A percentile compares a stretch with the other conserved stretches of the same genome.
Evolutionary conservation across 2,113 vertebrate genomes (phyloP).

Genomic region (Athene noctua): DNA sequence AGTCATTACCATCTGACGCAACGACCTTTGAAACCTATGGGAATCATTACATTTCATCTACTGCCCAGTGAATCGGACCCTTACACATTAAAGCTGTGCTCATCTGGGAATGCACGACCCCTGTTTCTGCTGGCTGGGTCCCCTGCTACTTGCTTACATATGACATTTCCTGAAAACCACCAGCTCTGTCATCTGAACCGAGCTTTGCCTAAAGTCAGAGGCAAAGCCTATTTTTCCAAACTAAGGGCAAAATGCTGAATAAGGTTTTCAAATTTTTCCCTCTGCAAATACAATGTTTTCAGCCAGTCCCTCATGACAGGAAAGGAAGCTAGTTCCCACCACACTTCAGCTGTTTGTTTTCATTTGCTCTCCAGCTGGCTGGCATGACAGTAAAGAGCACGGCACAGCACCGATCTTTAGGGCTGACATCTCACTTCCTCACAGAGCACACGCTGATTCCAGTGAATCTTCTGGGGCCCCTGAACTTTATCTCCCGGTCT

Average conservation of each 20-base stretch:
- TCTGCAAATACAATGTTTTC: background rate
- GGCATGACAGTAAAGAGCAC: background rate
- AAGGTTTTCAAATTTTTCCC: background rate
- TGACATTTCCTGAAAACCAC: background rate
- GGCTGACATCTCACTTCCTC: background rate
- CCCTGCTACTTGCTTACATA: background rate
- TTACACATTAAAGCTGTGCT: background rate
- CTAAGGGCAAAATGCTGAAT: background rate
- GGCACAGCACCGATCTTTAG: accelerated
- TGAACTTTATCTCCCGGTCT: background rate
- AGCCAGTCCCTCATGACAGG: background rate
- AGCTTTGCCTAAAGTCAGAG: background rate
- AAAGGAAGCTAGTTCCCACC: background rate
- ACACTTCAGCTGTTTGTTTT: background rate
- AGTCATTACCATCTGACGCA: background rate
- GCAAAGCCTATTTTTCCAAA: background rate
- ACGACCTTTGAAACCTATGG: background rate
- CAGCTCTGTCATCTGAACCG: background rate
- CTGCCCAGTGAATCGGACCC: background rate
- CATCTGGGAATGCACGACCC: background rate
- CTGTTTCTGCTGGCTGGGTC: background rate
- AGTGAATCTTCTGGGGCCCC: background rate
- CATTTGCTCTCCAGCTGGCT: background rate
- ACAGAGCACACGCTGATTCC: background rate
- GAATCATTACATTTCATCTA: background rate